Evolutionary conservation across 1,140 invertebrate genomes (phyloP), one percentile per base, ranked within the genome.

Genomic region (Stegodyphus mimosarum): DNA sequence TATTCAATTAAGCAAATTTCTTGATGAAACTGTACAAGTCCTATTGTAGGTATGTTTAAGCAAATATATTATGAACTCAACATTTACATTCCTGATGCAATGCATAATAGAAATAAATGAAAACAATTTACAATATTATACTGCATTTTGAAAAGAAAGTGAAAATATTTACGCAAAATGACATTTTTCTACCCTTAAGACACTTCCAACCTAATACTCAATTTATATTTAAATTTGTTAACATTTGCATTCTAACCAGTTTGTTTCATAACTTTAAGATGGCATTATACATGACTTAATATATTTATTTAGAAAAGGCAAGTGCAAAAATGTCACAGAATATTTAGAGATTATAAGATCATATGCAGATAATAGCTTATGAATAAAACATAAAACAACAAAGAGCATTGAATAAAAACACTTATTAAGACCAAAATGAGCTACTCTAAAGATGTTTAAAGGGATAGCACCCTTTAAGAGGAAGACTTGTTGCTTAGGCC

Each of bases 401-500:
- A 63, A 72, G 76, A 49, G 70, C n/a, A 73, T 84, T 67, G 51
- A 51, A 66, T 64, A 73, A 81, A 81, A 84, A 84, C 60, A 84
- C 48, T 76, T 67, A 67, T 67, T 48, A 83, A 70, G 72, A 75
- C 63, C 17, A 73, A 83, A 73, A 73, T 73, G 53, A 49, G 52
- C 81, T 84, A 84, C 69, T 70, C 81, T 84, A 84, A 67, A 63
- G 7, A 66, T 66, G 71, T 75, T 75, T 75, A 63, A 67, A 66
- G 69, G 53, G 60, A 69, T 49, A 63, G 50, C 50, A 81, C 67
- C 81, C 81, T 70, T 80, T 84, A 70, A 64, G 76, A 84, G 81
- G 81, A 84, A 84, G 81, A 84, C 81, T 84, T 70, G 49, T 48
- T 55, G 81, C 73, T 69, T 69, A 84, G 73, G 64, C 73, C 69